Conservation (phyloP, 1,140 invertebrate species). For the Mercenaria mercenaria region DNA sequence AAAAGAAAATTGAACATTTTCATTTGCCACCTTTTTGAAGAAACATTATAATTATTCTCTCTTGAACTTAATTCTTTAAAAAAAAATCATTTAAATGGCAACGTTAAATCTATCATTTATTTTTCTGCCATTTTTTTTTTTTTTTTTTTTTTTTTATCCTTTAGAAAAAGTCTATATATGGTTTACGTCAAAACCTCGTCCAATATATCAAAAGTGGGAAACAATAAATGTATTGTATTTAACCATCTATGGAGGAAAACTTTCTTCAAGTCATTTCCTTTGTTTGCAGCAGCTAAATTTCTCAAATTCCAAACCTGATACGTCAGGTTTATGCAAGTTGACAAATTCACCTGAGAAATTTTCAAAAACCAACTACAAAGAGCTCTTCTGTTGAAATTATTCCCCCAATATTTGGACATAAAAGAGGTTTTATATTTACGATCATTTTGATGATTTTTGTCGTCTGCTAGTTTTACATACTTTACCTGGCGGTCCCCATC, state of each 20-base stretch:
- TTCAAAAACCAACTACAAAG: conserved; percentile 32
- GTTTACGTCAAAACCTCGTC: background rate
- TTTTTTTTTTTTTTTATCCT: too few species aligned
- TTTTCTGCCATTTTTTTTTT: too few species aligned
- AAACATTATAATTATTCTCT: too few species aligned
- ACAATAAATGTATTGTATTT: background rate
- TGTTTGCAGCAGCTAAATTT: conserved; percentile 17
- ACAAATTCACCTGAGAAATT: conserved; percentile 29
- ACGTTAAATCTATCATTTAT: too few species aligned
- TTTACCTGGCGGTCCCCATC: conserved; percentile 12
- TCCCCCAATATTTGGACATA: background rate
- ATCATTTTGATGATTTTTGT: conserved; percentile 27
- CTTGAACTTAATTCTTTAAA: too few species aligned
- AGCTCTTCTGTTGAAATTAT: conserved; percentile 9
- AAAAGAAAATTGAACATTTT: too few species aligned
- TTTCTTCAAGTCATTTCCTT: conserved; percentile 16
- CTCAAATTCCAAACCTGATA: conserved; percentile 42
- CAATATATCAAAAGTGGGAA: background rate
- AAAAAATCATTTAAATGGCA: too few species aligned
- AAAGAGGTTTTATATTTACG: conserved; percentile 29
- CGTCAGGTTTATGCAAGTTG: conserved; percentile 22
- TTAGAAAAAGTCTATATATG: background rate
- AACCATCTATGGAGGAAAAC: conserved; percentile 7
- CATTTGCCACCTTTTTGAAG: too few species aligned
- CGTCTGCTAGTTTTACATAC: background rate